Base-by-base conservation (phyloP, 1,140 invertebrate genomes). In the Camponotus vicinus region DNA sequence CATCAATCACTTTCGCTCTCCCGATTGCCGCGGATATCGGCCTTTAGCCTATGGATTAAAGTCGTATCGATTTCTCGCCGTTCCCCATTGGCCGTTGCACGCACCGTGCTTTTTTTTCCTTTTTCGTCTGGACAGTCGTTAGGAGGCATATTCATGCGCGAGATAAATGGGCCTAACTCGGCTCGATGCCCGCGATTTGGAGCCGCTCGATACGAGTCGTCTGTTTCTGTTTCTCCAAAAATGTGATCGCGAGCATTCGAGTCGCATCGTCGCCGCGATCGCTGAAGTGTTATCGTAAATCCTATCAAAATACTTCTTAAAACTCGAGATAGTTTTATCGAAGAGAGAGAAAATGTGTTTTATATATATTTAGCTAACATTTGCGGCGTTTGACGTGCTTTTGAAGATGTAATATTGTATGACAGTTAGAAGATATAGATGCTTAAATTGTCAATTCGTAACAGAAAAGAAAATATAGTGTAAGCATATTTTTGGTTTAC, bases 1-100 rank as follows among this genome's bases (percentile, higher is more conserved):
- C 89, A 90, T 90, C 89, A 87, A 90, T 90, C 89, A 90, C 89
- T 90, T 90, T 90, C 88, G 88, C 89, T 90, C 88, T 89, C 86
- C 89, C 88, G 86, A 89, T 90, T 86, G 86, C 80, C 77, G 78
- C 78, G 88, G 88, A 89, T 89, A 89, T 89, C 88, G 85, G 88
- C 85, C 88, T 89, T 89, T 89, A 89, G 88, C 88, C 88, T 78
- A 57, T 52, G 88, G 88, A 89, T 89, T 89, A 89, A 89, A 89
- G 88, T 89, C 85, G 78, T 89, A 89, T 89, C 88, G 88, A 89
- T 89, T 89, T 89, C 88, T 89, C 88, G 88, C 57, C 84, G 78
- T 89, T 85, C 77, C 64, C 77, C 57, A 69, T 88, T 88, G 57
- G 67, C 49, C 55, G 27, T 52, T 61, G 70, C 37, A 82, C 70